Conservation (phyloP, 2,888 invertebrate species). For the Ferdinandea cuprea region DNA sequence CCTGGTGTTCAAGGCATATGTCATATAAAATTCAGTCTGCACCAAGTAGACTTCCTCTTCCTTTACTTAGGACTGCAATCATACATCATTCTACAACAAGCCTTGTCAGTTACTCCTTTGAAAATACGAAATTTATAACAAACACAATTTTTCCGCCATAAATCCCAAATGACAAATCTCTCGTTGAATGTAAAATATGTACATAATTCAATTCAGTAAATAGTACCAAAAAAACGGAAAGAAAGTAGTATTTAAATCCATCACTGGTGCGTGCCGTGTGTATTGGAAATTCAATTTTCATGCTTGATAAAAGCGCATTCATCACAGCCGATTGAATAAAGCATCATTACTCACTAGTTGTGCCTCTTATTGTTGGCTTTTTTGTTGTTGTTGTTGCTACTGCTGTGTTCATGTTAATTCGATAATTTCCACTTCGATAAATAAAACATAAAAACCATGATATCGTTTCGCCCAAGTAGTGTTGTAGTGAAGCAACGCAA, state of each 20-base stretch:
- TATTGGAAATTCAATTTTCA: conserved; percentile 73
- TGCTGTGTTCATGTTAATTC: conserved; percentile 69
- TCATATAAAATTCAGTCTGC: too few relatives aligned
- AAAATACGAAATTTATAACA: too few relatives aligned
- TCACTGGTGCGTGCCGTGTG: conserved; percentile 20
- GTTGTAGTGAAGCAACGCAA: conserved; percentile 15
- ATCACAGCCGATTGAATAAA: conserved; percentile 73
- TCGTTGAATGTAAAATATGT: too few relatives aligned
- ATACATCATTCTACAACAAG: too few relatives aligned
- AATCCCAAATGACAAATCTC: too few relatives aligned
- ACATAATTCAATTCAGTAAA: too few relatives aligned
- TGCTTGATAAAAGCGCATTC: conserved; percentile 73
- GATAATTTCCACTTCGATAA: conserved; percentile 72
- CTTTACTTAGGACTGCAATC: too few relatives aligned
- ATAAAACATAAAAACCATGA: conserved; percentile 66
- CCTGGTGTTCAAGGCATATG: too few relatives aligned
- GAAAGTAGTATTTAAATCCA: neutral
- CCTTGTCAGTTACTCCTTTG: too few relatives aligned
- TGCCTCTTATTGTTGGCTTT: conserved; percentile 21
- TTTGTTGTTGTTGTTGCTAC: conserved; percentile 34
- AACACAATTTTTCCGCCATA: too few relatives aligned
- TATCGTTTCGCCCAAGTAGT: conserved; percentile 55
- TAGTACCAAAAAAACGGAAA: too few relatives aligned
- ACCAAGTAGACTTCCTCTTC: too few relatives aligned
- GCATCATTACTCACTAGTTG: conserved; percentile 64